Conservation (phyloP, 1,140 invertebrate genomes). For the Luehdorfia chinensis region DNA sequence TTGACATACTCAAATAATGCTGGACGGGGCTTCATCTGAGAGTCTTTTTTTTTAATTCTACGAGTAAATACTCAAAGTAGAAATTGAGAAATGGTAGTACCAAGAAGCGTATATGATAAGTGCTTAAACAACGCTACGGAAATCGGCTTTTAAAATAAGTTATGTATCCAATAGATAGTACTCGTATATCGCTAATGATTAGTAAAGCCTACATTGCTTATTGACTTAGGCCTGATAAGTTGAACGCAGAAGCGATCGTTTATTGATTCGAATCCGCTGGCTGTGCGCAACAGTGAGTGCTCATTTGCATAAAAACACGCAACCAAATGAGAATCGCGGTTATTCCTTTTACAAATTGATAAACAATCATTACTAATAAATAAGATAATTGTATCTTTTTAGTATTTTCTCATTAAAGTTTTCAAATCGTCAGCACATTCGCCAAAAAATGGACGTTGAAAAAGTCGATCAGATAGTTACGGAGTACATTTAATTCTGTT, state of each 20-base stretch:
- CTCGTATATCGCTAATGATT: constrained; percentile 7
- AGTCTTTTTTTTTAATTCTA: no score
- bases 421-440: background rate
- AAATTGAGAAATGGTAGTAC: no score
- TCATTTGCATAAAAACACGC: constrained; percentile 5
- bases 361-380: background rate
- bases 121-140: no score
- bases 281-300: background rate
- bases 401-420: background rate
- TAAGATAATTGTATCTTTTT: background rate
- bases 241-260: background rate
- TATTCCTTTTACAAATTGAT: background rate
- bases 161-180: constrained; percentile 1
- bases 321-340: constrained; percentile 1
- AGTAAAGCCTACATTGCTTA: constrained; percentile 16
- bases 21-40: no score
- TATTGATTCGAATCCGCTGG: constrained; percentile 5
- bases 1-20: no score
- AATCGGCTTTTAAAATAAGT: no score
- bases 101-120: no score
- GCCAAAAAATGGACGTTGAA: background rate
- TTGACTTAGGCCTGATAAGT: background rate
- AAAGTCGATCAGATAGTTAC: background rate
- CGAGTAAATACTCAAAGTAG: no score
- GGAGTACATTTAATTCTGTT: no score